Percentiles rank a stretch among this genome's conserved stretches.
Evolutionary conservation across 2,113 vertebrate species (phyloP).

Genomic region (Alces alces): DNA sequence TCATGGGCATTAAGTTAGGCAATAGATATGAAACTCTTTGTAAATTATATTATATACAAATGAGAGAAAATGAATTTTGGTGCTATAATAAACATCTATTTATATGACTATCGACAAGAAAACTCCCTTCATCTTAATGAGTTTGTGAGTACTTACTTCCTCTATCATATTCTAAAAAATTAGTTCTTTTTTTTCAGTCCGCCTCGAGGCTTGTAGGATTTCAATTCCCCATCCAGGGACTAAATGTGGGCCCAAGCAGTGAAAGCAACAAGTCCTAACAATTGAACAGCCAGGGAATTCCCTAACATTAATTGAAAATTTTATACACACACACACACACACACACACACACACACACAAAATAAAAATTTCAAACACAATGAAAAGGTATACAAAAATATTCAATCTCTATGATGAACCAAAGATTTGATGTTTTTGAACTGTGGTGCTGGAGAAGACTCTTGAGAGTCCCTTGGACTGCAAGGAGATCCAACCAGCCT

Average conservation of each 20-base stretch:
- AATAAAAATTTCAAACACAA: neutral
- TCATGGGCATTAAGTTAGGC: neutral
- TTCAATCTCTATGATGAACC: neutral
- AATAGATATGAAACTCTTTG: neutral
- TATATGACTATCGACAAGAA: neutral
- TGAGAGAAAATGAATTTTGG: slow-evolving; percentile 20
- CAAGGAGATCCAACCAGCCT: neutral
- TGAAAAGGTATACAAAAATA: neutral
- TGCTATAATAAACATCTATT: slow-evolving; percentile 53
- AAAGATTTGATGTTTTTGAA: neutral
- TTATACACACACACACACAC: neutral
- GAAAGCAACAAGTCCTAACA: neutral
- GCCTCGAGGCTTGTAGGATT: neutral
- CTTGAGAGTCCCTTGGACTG: neutral
- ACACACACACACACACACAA: neutral
- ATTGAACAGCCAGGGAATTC: neutral
- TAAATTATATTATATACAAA: slow-evolving; percentile 31
- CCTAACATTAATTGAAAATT: neutral
- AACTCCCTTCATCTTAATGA: neutral
- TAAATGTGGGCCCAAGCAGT: neutral
- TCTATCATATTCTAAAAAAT: neutral
- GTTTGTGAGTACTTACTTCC: neutral
- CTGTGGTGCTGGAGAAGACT: neutral
- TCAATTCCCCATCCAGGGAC: neutral
- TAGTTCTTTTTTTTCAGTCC: neutral